A percentile compares a stretch with the other conserved stretches of the same genome.
Evolutionary conservation across 2,888 invertebrate genomes (phyloP).

Genomic region (Plusia festucae): DNA sequence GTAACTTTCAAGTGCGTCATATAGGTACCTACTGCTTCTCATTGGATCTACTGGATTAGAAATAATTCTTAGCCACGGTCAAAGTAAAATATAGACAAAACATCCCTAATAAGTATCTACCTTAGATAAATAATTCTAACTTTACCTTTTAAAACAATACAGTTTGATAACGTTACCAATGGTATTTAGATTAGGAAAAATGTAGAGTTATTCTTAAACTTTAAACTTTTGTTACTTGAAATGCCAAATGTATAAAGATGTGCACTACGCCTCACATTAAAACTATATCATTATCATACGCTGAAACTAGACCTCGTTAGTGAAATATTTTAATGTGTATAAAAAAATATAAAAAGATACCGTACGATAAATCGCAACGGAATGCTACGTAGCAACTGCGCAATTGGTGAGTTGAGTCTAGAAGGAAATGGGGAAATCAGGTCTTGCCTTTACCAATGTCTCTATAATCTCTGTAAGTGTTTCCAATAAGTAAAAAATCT

Average conservation of each 20-base stretch:
- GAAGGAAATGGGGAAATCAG: slow-evolving; percentile 14
- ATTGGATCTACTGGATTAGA: no score
- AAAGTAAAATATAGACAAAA: background rate
- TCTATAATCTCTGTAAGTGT: background rate
- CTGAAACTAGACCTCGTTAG: background rate
- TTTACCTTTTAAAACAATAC: no score
- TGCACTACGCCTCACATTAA: background rate
- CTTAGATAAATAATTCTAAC: background rate
- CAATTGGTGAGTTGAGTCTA: background rate
- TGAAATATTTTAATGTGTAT: background rate
- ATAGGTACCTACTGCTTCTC: background rate
- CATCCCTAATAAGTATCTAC: no score
- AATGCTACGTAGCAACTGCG: background rate
- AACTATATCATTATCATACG: background rate
- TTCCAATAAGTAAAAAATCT: no score
- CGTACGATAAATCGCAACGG: background rate
- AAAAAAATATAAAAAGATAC: background rate
- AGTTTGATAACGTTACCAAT: no score
- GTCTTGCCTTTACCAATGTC: slow-evolving; percentile 12
- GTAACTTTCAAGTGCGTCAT: slow-evolving; percentile 55
- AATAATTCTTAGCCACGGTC: background rate
- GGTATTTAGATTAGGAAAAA: background rate
- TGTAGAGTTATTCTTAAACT: no score
- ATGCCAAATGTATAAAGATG: background rate
- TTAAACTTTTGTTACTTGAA: background rate